Percentiles rank a stretch among this genome's conserved stretches.
These are phyloP conservation scores for Steinernema hermaphroditum DNA, from an alignment of 2,888 invertebrate species.

Conservation along the genomic window DNA sequence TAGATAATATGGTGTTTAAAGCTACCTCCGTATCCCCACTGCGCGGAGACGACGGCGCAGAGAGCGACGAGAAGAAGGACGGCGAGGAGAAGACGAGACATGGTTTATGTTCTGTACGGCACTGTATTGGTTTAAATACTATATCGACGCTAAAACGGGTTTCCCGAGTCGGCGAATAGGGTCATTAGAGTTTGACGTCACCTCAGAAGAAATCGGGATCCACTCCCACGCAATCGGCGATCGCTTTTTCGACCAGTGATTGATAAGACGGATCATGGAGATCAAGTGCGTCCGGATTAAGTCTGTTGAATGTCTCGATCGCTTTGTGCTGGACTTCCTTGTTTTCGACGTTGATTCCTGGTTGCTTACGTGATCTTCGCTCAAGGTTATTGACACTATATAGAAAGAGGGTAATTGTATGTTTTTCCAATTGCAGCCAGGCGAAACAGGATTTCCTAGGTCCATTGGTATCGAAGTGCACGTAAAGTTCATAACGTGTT, in stretches of 20 bases:
- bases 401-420: too few relatives aligned
- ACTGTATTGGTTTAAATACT: not conserved
- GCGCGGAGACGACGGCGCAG: not conserved
- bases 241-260: not conserved
- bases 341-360: not conserved
- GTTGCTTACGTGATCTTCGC: too few relatives aligned
- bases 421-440: too few relatives aligned
- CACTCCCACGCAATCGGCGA: not conserved
- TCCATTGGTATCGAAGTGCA: too few relatives aligned
- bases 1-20: not conserved
- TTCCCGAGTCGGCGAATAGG: slow-evolving; percentile 16
- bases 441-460: too few relatives aligned
- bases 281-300: not conserved
- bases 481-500: too few relatives aligned
- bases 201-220: not conserved
- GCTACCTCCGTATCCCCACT: not conserved
- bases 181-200: slow-evolving; percentile 25
- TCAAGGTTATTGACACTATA: too few relatives aligned
- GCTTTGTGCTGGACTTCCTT: not conserved
- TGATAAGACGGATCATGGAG: not conserved
- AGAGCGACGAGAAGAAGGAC: not conserved
- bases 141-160: slow-evolving; percentile 6
- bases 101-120: not conserved
- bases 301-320: slow-evolving; percentile 23
- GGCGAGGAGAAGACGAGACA: not conserved